Percentiles rank a stretch among this genome's conserved stretches.
Conservation (phyloP, 2,888 invertebrate species). For the Mimachlamys varia region DNA sequence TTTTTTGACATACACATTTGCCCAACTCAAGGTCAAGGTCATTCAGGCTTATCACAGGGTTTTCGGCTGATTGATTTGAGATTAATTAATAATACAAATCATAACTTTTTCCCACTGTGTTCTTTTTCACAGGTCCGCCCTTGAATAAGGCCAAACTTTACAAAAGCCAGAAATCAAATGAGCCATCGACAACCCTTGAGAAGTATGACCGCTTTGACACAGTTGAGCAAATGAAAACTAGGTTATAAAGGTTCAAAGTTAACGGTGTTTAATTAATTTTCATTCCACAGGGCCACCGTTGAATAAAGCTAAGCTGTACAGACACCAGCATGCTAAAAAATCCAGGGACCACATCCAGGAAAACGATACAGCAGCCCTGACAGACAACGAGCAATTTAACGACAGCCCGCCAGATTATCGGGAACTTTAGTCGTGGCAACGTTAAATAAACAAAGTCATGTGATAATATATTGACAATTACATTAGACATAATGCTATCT, state of each 20-base stretch:
- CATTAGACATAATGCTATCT: not conserved
- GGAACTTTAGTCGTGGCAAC: not conserved
- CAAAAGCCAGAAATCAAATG: slow-evolving; percentile 53
- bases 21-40: not conserved
- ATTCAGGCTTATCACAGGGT: slow-evolving; percentile 15
- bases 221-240: not conserved
- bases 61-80: not conserved
- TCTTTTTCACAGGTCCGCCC: slow-evolving; percentile 70
- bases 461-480: not conserved
- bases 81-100: not conserved
- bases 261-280: not conserved
- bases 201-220: slow-evolving; percentile 8
- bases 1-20: not conserved
- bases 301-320: slow-evolving; percentile 74
- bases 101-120: not conserved
- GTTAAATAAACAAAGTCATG: not conserved
- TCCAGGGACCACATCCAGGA: not conserved
- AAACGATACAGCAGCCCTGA: not conserved
- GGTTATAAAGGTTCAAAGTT: not conserved
- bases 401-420: not conserved
- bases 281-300: slow-evolving; percentile 71
- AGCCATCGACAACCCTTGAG: not conserved
- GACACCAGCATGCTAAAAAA: slow-evolving; percentile 50
- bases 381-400: not conserved
- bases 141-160: slow-evolving; percentile 74